Evolutionary conservation across 2,113 vertebrate genomes (phyloP).

Genomic region (Peromyscus maniculatus): DNA sequence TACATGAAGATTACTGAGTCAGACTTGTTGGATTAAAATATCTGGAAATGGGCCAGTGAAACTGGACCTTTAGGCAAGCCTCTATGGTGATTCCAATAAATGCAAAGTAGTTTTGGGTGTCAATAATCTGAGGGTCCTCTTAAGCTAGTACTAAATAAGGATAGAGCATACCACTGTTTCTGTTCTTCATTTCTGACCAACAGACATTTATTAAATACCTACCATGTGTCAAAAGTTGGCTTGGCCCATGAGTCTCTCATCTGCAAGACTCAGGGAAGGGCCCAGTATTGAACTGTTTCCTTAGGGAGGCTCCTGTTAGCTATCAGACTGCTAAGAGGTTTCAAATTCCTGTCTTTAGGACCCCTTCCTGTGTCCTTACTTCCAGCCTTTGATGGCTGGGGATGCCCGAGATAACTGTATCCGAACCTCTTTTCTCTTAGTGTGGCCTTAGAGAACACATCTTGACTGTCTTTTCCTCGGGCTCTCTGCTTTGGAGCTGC

Average conservation of each 20-base stretch:
- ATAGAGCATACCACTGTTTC: neutral
- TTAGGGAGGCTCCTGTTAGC: neutral
- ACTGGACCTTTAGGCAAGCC: conserved; percentile 37
- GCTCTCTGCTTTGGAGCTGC: neutral
- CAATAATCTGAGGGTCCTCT: conserved; percentile 24
- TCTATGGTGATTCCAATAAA: conserved; percentile 17
- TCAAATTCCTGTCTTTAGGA: conserved; percentile 37
- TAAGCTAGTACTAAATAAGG: conserved; percentile 20
- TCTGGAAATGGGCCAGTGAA: neutral
- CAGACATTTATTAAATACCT: conserved; percentile 30
- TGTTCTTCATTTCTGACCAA: conserved; percentile 52
- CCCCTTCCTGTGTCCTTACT: neutral
- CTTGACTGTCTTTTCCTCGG: neutral
- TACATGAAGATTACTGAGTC: neutral
- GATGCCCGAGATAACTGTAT: conserved; percentile 29
- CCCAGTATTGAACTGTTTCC: neutral
- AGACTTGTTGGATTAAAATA: conserved; percentile 29
- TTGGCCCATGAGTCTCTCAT: neutral
- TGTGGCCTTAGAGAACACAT: conserved; percentile 25
- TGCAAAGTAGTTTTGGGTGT: conserved; percentile 2
- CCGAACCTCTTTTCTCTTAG: neutral
- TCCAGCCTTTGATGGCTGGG: neutral
- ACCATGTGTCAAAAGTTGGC: neutral
- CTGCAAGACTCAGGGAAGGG: conserved; percentile 14
- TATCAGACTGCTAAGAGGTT: neutral